Base-by-base conservation (phyloP, 2,797 vertebrate species). In the Yasuhikotakia modesta region DNA sequence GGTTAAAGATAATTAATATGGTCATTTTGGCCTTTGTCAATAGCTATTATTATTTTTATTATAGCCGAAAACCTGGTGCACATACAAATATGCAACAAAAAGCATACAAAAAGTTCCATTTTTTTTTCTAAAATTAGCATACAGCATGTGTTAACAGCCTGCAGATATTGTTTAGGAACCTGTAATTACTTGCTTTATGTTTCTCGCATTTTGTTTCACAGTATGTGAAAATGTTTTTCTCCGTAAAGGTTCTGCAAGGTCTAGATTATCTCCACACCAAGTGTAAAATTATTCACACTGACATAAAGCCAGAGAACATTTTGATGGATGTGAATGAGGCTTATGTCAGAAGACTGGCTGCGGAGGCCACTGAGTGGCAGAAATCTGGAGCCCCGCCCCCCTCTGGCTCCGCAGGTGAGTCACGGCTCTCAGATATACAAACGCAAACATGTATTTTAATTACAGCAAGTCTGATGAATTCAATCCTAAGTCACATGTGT, bases 271-370 rank as follows among this genome's bases (percentile, higher is more conserved):
- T 99, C 86, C 97, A 99, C 85, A 94, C 94, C 5, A 99, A 96
- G 69, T 99, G 97, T 87, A 94, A 96, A 76, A 98, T 99, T 88
- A 99, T 99, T 87, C 97, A 99, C 88, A 99, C 97, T 0, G 97
- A 99, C 84, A 96, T 99, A 85, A 99, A 99, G 85, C 97, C 97
- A 0, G 97, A 99, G 87, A 99, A 99, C 89, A 98, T 99, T 81
- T 89, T 99, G 39, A 88, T 99, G 87, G 98, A 95, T 0, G 97
- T 97, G 22, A 96, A 98, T 0, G 96, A 98, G 86, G 88, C 94
- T n/a, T 99, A 98, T 78, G 91, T 99, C 64, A 95, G 94, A 79
- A 94, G 95, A 79, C 94, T 99, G 90, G 97, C 97, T 2, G 95
- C 96, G 0, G 97, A 99, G 83, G 97, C 97, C 0, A 96, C 96